Evolutionary conservation across 2,888 invertebrate genomes (phyloP).

Genomic region (Helicoverpa assulta): DNA sequence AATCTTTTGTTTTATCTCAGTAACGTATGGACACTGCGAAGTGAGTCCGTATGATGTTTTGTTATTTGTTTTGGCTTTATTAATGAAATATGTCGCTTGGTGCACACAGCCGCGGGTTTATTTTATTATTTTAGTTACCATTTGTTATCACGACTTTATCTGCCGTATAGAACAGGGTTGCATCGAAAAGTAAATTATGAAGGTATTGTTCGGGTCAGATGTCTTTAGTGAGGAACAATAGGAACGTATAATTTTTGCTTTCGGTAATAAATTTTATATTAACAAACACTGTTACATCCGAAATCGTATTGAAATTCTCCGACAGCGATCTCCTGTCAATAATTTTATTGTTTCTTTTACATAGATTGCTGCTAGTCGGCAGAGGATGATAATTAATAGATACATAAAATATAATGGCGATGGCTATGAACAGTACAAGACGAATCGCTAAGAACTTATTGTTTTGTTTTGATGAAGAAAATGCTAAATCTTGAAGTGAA

Average conservation of each 20-base stretch:
- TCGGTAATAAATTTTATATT: constrained; percentile 85
- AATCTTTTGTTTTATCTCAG: constrained; percentile 89
- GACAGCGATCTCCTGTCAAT: constrained; percentile 26
- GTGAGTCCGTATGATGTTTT: constrained; percentile 88
- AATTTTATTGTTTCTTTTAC: not conserved
- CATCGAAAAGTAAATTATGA: constrained; percentile 89
- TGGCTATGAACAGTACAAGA: not conserved
- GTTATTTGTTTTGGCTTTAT: constrained; percentile 88
- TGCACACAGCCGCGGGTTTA: constrained; percentile 81
- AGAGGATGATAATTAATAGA: not conserved
- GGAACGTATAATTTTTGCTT: constrained; percentile 85
- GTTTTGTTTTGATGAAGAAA: not conserved
- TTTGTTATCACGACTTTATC: constrained; percentile 90
- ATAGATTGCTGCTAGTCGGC: not conserved
- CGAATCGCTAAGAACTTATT: not conserved
- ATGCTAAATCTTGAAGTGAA: not conserved
- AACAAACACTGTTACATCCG: constrained; percentile 73
- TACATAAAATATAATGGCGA: too few relatives aligned
- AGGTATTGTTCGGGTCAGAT: constrained; percentile 86
- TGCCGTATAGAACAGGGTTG: constrained; percentile 84
- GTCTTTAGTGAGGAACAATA: constrained; percentile 85
- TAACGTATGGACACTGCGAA: constrained; percentile 90
- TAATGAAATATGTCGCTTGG: constrained; percentile 90
- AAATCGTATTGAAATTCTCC: constrained; percentile 61
- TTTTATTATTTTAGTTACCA: constrained; percentile 90